Conservation (phyloP, 2,113 vertebrate species). For the Bettongia penicillata region DNA sequence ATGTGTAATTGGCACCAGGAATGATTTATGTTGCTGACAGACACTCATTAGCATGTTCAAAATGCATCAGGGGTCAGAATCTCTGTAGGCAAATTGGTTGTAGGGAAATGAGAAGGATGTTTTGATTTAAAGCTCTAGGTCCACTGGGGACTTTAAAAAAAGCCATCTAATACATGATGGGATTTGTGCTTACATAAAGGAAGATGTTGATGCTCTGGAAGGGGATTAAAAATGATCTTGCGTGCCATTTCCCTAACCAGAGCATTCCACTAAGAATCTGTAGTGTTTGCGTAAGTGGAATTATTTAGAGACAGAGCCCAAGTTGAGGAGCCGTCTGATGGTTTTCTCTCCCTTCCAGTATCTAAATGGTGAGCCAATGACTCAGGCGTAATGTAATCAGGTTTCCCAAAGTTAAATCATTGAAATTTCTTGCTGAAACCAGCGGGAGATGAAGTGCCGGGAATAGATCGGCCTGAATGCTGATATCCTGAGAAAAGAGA, state of each 20-base stretch:
- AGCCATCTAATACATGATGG: neutral
- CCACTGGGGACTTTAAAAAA: constrained; percentile 23
- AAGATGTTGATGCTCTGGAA: constrained; percentile 24
- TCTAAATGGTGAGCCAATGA: neutral
- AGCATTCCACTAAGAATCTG: neutral
- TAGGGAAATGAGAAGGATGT: constrained; percentile 5
- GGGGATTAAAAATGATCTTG: neutral
- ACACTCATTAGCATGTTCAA: constrained; percentile 18
- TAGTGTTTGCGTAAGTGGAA: neutral
- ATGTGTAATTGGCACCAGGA: constrained; percentile 31
- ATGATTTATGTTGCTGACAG: constrained; percentile 29
- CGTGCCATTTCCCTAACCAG: constrained; percentile 4
- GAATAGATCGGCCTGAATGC: constrained; percentile 45
- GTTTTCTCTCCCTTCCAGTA: neutral
- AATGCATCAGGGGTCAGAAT: constrained; percentile 19
- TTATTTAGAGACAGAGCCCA: neutral
- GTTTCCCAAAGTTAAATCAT: neutral
- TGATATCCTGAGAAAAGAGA: neutral
- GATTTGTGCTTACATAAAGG: constrained; percentile 49
- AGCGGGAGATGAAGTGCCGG: neutral
- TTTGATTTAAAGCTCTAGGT: constrained; percentile 4
- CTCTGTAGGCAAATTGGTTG: constrained; percentile 33
- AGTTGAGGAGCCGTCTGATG: neutral
- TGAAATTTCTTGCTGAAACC: constrained; percentile 22
- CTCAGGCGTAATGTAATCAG: neutral